Evolutionary conservation across 2,797 vertebrate genomes (phyloP).

Genomic region (Thunnus albacares): DNA sequence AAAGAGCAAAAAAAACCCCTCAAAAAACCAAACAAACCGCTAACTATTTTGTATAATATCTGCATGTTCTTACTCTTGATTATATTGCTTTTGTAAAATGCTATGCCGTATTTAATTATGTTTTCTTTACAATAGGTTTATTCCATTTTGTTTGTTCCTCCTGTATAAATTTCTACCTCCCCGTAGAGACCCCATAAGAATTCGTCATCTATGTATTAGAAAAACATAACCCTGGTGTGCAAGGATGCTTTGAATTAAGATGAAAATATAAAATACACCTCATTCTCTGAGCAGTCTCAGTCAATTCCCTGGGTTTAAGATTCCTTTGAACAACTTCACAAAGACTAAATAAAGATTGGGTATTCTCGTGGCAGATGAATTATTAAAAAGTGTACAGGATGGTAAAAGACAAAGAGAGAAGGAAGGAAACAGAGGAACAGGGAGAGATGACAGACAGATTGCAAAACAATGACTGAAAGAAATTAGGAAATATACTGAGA

Average conservation of each 20-base stretch:
- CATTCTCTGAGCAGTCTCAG: background rate
- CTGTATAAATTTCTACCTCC: background rate
- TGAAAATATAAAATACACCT: background rate
- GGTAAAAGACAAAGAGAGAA: background rate
- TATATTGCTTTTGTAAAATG: background rate
- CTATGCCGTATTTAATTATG: background rate
- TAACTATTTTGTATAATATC: background rate
- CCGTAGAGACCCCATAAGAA: background rate
- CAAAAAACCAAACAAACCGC: background rate
- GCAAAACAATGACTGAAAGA: constrained; percentile 3
- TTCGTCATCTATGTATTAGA: constrained; percentile 4
- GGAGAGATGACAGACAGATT: background rate
- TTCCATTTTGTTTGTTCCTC: background rate
- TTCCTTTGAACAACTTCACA: constrained; percentile 3
- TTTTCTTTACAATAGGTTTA: background rate
- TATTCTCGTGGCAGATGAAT: background rate
- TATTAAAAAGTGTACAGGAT: background rate
- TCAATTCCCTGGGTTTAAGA: background rate
- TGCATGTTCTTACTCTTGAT: background rate
- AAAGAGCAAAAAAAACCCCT: background rate
- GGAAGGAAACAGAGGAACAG: background rate
- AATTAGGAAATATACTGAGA: background rate
- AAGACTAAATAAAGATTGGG: background rate
- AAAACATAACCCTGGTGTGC: background rate
- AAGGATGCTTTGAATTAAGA: constrained; percentile 9